phyloP scores from a whole-genome alignment of 2,113 vertebrate genomes.

The Miniopterus natalensis region DNA sequence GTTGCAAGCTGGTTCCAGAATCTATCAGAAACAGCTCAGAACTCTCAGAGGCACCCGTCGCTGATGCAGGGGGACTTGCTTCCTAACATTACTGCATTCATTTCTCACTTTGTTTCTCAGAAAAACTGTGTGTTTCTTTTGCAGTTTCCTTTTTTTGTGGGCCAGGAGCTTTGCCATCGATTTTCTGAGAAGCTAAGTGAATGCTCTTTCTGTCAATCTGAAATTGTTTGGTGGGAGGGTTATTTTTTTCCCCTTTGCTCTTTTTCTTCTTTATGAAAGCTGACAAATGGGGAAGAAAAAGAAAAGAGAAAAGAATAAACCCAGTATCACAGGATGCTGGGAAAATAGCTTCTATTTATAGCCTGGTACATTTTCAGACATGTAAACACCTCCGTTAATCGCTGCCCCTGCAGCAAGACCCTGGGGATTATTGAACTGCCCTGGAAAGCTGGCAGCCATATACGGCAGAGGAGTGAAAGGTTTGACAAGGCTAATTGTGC shows the following conservation, averaged over 20 bases:
- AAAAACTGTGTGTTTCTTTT: neutral
- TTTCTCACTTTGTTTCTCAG: neutral
- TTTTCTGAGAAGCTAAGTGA: neutral
- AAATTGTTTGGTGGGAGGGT: neutral
- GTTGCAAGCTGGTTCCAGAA: neutral
- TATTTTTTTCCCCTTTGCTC: neutral
- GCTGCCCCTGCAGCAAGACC: conserved; percentile 73
- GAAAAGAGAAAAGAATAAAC: conserved; percentile 75
- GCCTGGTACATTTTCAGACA: conserved; percentile 81
- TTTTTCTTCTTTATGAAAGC: conserved; percentile 51
- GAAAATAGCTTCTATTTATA: conserved; percentile 83
- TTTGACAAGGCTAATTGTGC: conserved; percentile 81
- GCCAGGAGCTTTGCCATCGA: neutral
- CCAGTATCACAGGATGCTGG: conserved; percentile 77
- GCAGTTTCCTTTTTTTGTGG: neutral
- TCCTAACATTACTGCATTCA: neutral
- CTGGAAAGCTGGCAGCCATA: conserved; percentile 80
- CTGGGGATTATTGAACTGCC: conserved; percentile 79
- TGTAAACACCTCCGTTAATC: conserved; percentile 83
- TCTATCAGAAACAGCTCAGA: neutral
- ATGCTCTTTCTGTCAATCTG: neutral
- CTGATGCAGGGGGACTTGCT: neutral
- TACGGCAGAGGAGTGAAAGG: conserved; percentile 76
- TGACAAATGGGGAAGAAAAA: conserved; percentile 59
- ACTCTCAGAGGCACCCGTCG: neutral